Evolutionary conservation across 1,140 invertebrate species (phyloP), one percentile per base, ranked within the genome.

Genomic region (Ganaspis sp.): DNA sequence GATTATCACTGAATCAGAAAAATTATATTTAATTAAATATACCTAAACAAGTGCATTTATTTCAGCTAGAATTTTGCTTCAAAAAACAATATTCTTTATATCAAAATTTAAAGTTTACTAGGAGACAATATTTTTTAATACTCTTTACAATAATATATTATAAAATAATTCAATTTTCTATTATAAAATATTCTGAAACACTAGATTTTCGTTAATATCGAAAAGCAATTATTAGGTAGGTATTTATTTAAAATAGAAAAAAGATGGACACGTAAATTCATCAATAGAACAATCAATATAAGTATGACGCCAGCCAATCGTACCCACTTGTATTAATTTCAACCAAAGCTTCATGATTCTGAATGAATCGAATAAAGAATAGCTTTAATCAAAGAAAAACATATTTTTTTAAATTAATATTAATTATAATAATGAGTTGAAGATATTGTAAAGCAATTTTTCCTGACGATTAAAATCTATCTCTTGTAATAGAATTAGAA

Each of bases 241-340:
- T n/a, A n/a, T 40, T 40, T 40, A 6, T 40, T 6, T 49, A 49
- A 49, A 49, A 49, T 6, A 17, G 17, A 15, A 49, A 53, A 54
- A 26, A 45, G 54, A 38, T 53, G 5, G 45, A 21, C 45, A 45
- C n/a, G 34, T 26, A 12, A 49, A 34, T 58, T 5, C 17, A 79
- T 79, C 77, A 81, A 81, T 79, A 79, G 78, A 75, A 26, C 75
- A 81, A 81, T 81, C 77, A 74, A 78, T 78, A 54, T 75, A 42
- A 37, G 53, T 69, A 81, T 64, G 75, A 77, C 72, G 64, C 45
- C 12, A 49, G 40, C 70, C 75, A 83, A 83, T 83, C 75, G 71
- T 73, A 73, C 53, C 77, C 81, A 83, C 77, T 83, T 81, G 81
- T 74, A 75, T 73, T 73, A 81, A 79, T 81, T 75, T 78, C 26